Percentiles rank a stretch among this genome's conserved stretches.
Conservation (phyloP, 1,140 invertebrate species). For the Ganaspis sp. region DNA sequence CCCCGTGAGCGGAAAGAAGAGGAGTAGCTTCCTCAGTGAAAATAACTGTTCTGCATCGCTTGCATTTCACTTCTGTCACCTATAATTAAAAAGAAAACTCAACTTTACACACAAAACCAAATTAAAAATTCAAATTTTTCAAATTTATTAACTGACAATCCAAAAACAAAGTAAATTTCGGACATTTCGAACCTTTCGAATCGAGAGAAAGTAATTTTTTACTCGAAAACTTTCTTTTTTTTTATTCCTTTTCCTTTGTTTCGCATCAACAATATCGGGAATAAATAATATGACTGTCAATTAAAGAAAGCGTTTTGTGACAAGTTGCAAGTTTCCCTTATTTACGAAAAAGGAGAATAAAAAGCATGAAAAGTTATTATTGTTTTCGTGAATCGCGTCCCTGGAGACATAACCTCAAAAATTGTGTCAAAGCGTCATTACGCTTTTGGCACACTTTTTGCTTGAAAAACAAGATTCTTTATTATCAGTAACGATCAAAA, state of each 20-base stretch:
- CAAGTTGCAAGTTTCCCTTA: too few relatives aligned
- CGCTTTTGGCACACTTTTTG: too few relatives aligned
- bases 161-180: too few relatives aligned
- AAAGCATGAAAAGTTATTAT: not conserved
- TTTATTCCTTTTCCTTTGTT: too few relatives aligned
- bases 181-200: too few relatives aligned
- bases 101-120: too few relatives aligned
- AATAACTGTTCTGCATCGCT: constrained; percentile 63
- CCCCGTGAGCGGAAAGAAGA: constrained; percentile 60
- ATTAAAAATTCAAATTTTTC: constrained; percentile 13
- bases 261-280: too few relatives aligned
- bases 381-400: not conserved
- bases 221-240: too few relatives aligned
- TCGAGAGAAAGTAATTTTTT: too few relatives aligned
- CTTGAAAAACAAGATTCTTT: not conserved
- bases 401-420: constrained; percentile 9
- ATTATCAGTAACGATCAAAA: not conserved
- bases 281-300: too few relatives aligned
- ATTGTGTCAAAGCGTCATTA: not conserved
- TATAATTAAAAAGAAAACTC: constrained; percentile 36
- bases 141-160: too few relatives aligned
- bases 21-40: constrained; percentile 60
- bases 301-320: too few relatives aligned
- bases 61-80: constrained; percentile 68
- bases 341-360: not conserved